Base-by-base conservation (phyloP, 1,140 invertebrate genomes). In the Zaprionus africanus region DNA sequence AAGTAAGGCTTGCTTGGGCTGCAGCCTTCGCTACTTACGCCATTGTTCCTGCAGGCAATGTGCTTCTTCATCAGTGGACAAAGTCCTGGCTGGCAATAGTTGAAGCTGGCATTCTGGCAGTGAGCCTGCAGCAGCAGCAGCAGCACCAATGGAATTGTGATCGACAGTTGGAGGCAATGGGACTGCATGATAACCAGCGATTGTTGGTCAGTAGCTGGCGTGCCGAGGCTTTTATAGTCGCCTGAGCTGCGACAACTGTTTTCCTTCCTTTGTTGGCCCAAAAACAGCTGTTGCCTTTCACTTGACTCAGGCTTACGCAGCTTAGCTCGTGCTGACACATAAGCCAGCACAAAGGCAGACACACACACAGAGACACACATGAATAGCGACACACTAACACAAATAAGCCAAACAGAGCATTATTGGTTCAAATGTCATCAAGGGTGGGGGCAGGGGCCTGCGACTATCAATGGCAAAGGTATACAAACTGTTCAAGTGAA, bases 391-490 rank as follows among this genome's bases (percentile, higher is more conserved):
- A 74, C 43, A 57, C 46, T 62, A 34, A 71, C 54, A 72, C 31
- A 77, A 54, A 54, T 53, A 65, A 73, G 59, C 72, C 43, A 75
- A 64, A 70, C 41, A 73, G 4, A 66, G 58, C 61, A 60, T 76
- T 72, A 75, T 73, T 82, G 61, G 57, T 66, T 78, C 64, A 81
- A 81, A 67, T 76, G 82, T 70, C 79, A 75, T 74, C 57, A 31
- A 34, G 61, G 31, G 24, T 62, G 68, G 66, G 73, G 69, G 60
- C 51, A 41, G 68, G 46, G 58, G 69, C n/a, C 15, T 43, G 5
- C n/a, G 41, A 46, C 78, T 79, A 90, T 88, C 85, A 90, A 88
- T 88, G 81, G 46, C 70, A 69, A 80, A 87, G 83, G 65, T 81
- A 69, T 73, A 79, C 59, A 68, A 78, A 76, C 73, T 53, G 69